Base-by-base conservation (phyloP, 2,888 invertebrate species). In the Hydrotaea cyrtoneurina region DNA sequence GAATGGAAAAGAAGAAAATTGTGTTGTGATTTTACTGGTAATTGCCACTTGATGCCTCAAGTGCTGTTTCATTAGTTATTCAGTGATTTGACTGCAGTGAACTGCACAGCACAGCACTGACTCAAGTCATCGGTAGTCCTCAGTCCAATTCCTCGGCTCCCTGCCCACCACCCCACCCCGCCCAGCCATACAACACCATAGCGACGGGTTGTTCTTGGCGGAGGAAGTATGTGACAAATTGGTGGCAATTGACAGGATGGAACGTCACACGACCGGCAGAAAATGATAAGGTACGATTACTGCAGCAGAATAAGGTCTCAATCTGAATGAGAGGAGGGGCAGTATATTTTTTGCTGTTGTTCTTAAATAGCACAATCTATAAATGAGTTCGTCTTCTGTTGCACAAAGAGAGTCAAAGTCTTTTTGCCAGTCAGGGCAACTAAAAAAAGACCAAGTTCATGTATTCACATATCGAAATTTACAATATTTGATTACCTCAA, bases 21-120 rank as follows among this genome's bases (percentile, higher is more conserved):
- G 73, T 73, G 31, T 31, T 36, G 36, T 57, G 73, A 73, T 57
- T 73, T 73, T 73, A 31, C 23, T 39, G 31, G 55, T 73, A 73
- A 73, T 55, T 73, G 73, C 55, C 73, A 73, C 73, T 73, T 73
- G 55, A 73, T 57, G 73, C 55, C 73, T 55, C 19, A 57, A 73
- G 73, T 55, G 53, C 17, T 53, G 72, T 53, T 53, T 72, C 53
- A 53, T 72, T 36, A 72, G 66, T 46, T 69, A 43, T 69, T 69
- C 69, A 69, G 69, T 46, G 43, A 69, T 23, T 69, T 69, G 15
- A 43, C 17, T 66, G 64, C 43, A 46, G 8, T 69, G 46, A 21
- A 17, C 39, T 43, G 0, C 66, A 11, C 2, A 17, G 31, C 19
- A 8, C 21, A 21, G 19, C 11, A 19, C 19, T 57, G 57, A 2